Evolutionary conservation across 2,797 vertebrate genomes (phyloP).

Genomic region (Propithecus deckenii): DNA sequence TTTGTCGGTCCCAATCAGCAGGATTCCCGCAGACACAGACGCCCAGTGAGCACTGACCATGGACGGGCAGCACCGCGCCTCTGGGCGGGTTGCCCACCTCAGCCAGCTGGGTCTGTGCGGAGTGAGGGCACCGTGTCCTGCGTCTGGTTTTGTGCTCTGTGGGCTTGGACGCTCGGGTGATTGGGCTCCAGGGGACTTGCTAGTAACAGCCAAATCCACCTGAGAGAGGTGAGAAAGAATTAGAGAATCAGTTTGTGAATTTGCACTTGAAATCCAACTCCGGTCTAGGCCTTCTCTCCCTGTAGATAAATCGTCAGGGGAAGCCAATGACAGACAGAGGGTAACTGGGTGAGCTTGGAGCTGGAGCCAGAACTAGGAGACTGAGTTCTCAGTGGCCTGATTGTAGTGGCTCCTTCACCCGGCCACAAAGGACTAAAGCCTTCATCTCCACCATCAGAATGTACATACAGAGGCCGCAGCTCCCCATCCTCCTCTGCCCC

Average conservation of each 20-base stretch:
- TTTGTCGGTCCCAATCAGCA: neutral
- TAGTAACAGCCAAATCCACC: neutral
- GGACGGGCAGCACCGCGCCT: neutral
- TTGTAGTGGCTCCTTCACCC: neutral
- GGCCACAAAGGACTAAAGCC: neutral
- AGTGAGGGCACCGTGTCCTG: neutral
- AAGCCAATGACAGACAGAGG: neutral
- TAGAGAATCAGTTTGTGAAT: neutral
- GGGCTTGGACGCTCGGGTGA: neutral
- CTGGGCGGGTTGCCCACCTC: neutral
- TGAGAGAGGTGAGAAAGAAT: neutral
- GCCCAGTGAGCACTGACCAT: too few species aligned
- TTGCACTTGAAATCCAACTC: neutral
- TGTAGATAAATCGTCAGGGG: neutral
- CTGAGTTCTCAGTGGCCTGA: neutral
- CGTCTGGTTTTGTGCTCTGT: neutral
- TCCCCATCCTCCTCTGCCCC: neutral
- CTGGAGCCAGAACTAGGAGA: neutral
- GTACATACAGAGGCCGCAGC: neutral
- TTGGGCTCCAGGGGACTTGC: neutral
- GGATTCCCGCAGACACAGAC: neutral
- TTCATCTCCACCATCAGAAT: neutral
- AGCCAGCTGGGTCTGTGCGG: fast-evolving
- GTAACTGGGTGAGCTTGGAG: neutral
- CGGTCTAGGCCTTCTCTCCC: neutral